Evolutionary conservation across 2,888 invertebrate species (phyloP).

Genomic region (Folsomia manolachei): DNA sequence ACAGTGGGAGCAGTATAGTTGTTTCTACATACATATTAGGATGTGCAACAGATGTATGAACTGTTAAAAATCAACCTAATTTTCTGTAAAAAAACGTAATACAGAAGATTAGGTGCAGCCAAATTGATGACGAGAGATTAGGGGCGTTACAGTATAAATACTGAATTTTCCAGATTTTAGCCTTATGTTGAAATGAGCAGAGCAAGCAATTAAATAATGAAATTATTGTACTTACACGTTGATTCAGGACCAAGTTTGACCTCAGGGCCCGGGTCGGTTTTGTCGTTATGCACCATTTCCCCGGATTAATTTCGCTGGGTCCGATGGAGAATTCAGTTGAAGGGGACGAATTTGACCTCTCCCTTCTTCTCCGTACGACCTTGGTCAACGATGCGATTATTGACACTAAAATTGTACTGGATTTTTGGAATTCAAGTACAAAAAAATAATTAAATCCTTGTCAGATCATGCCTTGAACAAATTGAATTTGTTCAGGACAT

Average conservation of each 20-base stretch:
- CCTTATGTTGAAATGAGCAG: no score
- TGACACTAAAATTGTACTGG: slow-evolving; percentile 47
- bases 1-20: no score
- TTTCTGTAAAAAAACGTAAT: no score
- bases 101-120: no score
- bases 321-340: slow-evolving; percentile 41
- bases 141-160: no score
- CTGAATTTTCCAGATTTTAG: no score
- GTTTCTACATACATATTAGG: no score
- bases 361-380: slow-evolving; percentile 48
- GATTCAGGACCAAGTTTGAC: slow-evolving; percentile 48
- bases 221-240: slow-evolving; percentile 49
- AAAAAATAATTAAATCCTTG: not conserved
- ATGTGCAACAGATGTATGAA: no score
- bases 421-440: no score
- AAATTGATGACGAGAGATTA: no score
- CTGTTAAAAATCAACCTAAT: no score
- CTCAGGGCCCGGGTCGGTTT: slow-evolving; percentile 46
- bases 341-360: slow-evolving; percentile 33
- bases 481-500: not conserved
- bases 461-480: not conserved
- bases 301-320: slow-evolving; percentile 45
- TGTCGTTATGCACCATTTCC: slow-evolving; percentile 49
- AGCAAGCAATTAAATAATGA: no score
- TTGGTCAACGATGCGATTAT: slow-evolving; percentile 48